Percentiles rank a stretch among this genome's conserved stretches.
Conservation (phyloP, 2,888 invertebrate genomes). For the Panorpa germanica region DNA sequence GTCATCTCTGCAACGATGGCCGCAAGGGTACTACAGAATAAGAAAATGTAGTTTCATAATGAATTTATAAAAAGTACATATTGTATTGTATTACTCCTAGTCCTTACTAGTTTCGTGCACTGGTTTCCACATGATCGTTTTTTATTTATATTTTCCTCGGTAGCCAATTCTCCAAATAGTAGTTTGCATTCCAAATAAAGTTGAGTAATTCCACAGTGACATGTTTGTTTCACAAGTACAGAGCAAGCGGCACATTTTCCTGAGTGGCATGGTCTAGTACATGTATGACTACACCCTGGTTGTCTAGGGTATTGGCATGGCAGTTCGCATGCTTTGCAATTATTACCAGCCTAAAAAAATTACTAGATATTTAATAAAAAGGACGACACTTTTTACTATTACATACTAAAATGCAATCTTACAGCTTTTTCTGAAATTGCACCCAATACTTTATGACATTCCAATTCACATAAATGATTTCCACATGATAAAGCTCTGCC, state of each 20-base stretch:
- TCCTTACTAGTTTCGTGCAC: conserved; percentile 60
- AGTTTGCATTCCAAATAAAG: conserved; percentile 54
- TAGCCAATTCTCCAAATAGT: too few relatives aligned
- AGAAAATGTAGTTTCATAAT: conserved; percentile 6
- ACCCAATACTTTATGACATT: conserved; percentile 50
- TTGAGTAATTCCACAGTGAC: conserved; percentile 67
- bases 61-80: conserved; percentile 5
- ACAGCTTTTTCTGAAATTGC: conserved; percentile 23
- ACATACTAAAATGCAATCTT: neutral
- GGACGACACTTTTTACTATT: neutral
- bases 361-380: neutral
- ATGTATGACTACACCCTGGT: conserved; percentile 54
- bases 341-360: conserved; percentile 21
- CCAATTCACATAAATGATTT: conserved; percentile 52
- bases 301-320: conserved; percentile 46
- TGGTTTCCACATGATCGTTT: conserved; percentile 56
- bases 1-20: conserved; percentile 56
- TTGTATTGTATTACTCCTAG: conserved; percentile 8
- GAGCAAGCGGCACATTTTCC: conserved; percentile 59
- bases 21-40: conserved; percentile 49
- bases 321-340: conserved; percentile 35
- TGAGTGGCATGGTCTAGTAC: conserved; percentile 49
- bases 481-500: conserved; percentile 50
- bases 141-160: conserved; percentile 18
- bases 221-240: conserved; percentile 44